Evolutionary conservation across 2,888 invertebrate genomes (phyloP).

Genomic region (Tethea ocularis): DNA sequence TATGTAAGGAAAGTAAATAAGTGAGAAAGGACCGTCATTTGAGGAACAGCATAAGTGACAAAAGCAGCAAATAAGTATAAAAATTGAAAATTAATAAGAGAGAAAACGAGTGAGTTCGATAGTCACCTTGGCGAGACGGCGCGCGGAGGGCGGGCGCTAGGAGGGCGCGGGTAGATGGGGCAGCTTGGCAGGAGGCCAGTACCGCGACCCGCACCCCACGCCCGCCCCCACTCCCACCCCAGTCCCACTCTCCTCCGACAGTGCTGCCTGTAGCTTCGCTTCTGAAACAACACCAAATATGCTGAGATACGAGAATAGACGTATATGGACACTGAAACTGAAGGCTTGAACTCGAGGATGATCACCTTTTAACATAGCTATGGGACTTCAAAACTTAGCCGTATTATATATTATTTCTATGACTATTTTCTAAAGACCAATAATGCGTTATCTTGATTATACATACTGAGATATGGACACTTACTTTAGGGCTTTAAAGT

Average conservation of each 20-base stretch:
- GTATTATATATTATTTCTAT: no score
- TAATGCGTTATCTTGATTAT: no score
- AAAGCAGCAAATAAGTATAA: background rate
- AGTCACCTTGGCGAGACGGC: constrained; percentile 75
- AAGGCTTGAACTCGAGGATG: no score
- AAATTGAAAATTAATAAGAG: no score
- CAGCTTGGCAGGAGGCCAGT: constrained; percentile 77
- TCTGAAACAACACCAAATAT: constrained; percentile 45
- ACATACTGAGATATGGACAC: no score
- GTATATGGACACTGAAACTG: background rate
- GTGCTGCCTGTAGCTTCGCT: constrained; percentile 77
- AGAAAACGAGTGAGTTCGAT: background rate
- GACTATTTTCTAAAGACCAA: no score
- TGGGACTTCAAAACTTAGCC: no score
- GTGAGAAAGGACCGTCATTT: background rate
- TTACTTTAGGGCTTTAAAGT: no score
- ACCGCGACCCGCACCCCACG: constrained; percentile 46
- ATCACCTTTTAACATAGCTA: no score
- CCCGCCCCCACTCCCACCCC: constrained; percentile 33
- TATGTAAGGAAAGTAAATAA: no score
- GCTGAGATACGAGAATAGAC: background rate
- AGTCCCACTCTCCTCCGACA: constrained; percentile 71
- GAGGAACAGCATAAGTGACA: background rate
- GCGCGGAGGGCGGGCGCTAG: constrained; percentile 77
- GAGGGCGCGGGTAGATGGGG: constrained; percentile 81